phyloP scores from a whole-genome alignment of 2,113 vertebrate species.

The Ageneiosus marmoratus region DNA sequence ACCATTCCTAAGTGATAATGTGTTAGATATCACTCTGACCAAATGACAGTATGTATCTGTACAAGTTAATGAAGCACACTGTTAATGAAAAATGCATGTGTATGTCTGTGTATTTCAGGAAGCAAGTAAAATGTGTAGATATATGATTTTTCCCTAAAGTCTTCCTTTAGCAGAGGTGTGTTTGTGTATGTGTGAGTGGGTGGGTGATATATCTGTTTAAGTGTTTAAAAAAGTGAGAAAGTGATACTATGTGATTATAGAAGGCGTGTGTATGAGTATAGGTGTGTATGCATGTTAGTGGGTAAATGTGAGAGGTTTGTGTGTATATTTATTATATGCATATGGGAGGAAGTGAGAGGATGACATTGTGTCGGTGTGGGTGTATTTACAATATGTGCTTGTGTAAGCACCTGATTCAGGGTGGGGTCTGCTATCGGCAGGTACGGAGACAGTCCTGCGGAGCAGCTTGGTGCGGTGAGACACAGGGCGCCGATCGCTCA shows the following conservation, averaged over 20 bases:
- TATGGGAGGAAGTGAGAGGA: neutral
- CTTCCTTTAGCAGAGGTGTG: neutral
- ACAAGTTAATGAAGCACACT: neutral
- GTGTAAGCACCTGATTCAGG: conserved; percentile 49
- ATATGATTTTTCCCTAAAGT: neutral
- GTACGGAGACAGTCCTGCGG: conserved; percentile 79
- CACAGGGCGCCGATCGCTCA: conserved; percentile 76
- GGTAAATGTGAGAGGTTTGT: conserved; percentile 5
- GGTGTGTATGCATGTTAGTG: neutral
- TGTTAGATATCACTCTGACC: neutral
- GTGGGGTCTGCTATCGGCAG: conserved; percentile 74
- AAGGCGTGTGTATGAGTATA: neutral
- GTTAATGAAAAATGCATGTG: neutral
- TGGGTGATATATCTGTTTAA: neutral
- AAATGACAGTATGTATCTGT: neutral
- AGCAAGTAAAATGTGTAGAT: neutral
- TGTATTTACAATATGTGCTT: neutral
- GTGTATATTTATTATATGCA: neutral
- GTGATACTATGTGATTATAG: neutral
- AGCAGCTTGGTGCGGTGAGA: conserved; percentile 76
- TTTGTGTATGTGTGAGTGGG: neutral
- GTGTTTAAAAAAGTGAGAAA: neutral
- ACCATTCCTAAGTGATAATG: neutral
- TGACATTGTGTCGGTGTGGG: neutral
- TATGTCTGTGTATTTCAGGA: neutral